Evolutionary conservation across 2,888 invertebrate species (phyloP).

Genomic region (Trissoscelio sp.): DNA sequence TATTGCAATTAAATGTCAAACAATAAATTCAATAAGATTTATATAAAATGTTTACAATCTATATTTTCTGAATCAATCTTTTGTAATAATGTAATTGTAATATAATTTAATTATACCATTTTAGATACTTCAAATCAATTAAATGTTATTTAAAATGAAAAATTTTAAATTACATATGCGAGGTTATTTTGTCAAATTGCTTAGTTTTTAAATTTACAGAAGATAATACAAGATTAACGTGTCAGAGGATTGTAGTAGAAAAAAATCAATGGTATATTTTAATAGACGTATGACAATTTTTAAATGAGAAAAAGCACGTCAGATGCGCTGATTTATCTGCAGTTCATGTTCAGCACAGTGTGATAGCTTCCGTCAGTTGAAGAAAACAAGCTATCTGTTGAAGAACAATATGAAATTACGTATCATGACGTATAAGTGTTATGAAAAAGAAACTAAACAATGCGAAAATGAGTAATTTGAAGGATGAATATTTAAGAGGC

Average conservation of each 20-base stretch:
- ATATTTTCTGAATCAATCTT: too few species aligned
- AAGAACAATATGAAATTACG: conserved; percentile 3
- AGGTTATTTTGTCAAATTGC: too few species aligned
- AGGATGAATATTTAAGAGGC: too few species aligned
- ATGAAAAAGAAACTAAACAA: not conserved
- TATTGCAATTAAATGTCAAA: too few species aligned
- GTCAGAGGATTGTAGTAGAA: not conserved
- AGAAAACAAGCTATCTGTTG: not conserved
- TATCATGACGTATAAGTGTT: not conserved
- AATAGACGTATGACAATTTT: conserved; percentile 6
- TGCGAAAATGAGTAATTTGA: not conserved
- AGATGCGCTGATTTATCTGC: conserved; percentile 23
- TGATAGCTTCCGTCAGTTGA: conserved; percentile 8
- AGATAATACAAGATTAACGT: conserved; percentile 16
- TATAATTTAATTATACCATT: too few species aligned
- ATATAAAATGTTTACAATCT: too few species aligned
- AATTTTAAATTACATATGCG: too few species aligned
- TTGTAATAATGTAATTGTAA: too few species aligned
- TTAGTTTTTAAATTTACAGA: too few species aligned
- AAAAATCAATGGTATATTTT: conserved; percentile 2
- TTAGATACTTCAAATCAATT: too few species aligned
- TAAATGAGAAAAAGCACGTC: conserved; percentile 24
- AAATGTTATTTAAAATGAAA: too few species aligned
- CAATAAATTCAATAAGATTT: too few species aligned
- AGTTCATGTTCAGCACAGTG: conserved; percentile 15